These are phyloP conservation scores for Bovichtus variegatus DNA, from an alignment of 2,797 vertebrate genomes.

Conservation along the genomic window DNA sequence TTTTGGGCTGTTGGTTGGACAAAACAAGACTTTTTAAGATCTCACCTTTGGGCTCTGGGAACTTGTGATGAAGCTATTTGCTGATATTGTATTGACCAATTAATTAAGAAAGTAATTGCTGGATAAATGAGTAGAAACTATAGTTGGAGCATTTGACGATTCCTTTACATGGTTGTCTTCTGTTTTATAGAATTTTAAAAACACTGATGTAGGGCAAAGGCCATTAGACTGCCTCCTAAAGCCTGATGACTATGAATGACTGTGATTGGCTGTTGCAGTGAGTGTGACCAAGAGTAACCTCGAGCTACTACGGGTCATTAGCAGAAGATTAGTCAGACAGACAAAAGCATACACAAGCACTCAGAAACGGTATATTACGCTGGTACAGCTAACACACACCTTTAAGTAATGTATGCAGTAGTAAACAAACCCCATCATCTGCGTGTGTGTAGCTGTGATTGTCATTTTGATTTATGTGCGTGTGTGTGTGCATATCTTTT, in stretches of 20 bases:
- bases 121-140: not conserved
- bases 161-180: not conserved
- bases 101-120: not conserved
- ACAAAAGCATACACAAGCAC: not conserved
- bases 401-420: constrained; percentile 31
- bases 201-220: constrained; percentile 15
- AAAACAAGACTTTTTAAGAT: not conserved
- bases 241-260: constrained; percentile 1
- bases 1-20: not conserved
- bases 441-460: not conserved
- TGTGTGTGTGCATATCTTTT: not conserved
- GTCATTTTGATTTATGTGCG: not conserved
- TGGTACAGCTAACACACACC: constrained; percentile 3
- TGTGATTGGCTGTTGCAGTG: constrained; percentile 40
- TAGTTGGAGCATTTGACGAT: not conserved
- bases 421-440: constrained; percentile 30
- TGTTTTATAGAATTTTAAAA: constrained; percentile 5
- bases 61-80: not conserved
- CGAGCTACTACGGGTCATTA: constrained; percentile 66
- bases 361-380: constrained; percentile 9
- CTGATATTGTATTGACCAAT: not conserved
- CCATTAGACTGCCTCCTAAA: not conserved
- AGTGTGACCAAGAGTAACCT: constrained; percentile 70
- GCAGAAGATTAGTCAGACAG: constrained; percentile 58
- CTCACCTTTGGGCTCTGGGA: not conserved